These are phyloP conservation scores for Lepidochitona cinerea DNA, from an alignment of 2,888 invertebrate genomes.

Conservation along the genomic window DNA sequence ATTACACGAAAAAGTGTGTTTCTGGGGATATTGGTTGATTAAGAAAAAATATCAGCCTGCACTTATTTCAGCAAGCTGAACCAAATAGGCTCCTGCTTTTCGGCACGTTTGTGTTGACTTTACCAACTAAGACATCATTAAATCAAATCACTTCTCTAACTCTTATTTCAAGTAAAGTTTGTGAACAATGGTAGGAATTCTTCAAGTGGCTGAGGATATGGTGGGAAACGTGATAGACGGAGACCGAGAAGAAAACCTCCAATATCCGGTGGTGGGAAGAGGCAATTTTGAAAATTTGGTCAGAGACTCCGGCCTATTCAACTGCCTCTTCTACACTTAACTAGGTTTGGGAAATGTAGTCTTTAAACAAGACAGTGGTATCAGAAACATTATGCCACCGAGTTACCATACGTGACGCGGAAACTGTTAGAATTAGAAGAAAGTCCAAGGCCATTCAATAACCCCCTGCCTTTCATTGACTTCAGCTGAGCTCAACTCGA, in stretches of 20 bases:
- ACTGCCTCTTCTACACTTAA: background rate
- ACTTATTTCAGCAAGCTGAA: no score
- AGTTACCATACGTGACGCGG: background rate
- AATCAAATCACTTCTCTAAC: conserved; percentile 3
- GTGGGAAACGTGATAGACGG: background rate
- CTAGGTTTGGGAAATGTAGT: conserved; percentile 1
- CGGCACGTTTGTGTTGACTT: no score
- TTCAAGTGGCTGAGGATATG: background rate
- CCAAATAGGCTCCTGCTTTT: no score
- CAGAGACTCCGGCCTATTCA: background rate
- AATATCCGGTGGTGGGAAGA: conserved; percentile 1
- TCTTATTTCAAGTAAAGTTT: background rate
- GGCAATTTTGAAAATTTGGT: background rate
- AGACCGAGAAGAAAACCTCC: background rate
- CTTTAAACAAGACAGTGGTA: background rate
- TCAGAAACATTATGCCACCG: background rate
- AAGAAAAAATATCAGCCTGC: no score
- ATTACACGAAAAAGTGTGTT: no score
- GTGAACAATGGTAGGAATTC: background rate
- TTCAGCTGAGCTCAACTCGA: no score
- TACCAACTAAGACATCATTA: background rate
- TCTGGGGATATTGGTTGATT: no score
- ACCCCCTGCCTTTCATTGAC: no score
- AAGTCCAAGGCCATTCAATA: no score
- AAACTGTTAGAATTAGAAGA: background rate